Base-by-base conservation (phyloP, 92 coral and sea anemone genomes). In the Nematostella vectensis region DNA sequence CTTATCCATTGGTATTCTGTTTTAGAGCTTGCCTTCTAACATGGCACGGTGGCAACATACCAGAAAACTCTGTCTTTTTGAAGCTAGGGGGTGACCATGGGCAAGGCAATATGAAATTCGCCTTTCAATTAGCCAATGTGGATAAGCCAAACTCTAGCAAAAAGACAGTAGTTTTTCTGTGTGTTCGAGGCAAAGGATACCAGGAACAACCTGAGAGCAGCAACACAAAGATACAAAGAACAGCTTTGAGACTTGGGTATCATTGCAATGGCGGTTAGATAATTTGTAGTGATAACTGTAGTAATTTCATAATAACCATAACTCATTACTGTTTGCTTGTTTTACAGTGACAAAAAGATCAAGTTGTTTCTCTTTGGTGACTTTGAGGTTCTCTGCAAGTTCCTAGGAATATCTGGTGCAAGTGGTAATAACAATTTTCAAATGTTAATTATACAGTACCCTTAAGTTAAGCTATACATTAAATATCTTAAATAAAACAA, bases 61-160 rank as follows among this genome's bases (percentile, higher is more conserved):
- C 74, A 17, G 58, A 67, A 28, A 48, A 67, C 57, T n/a, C 53
- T 29, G 20, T 47, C 2, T 67, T 31, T 31, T 26, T 67, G 0
- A 67, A 67, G 31, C 19, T 56, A n/a, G 74, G 74, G 11, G 74
- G 74, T 20, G 65, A 57, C 38, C 63, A 57, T 56, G 74, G 74
- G 15, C 48, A 55, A 17, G 69, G 58, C 31, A 62, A 36, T 22
- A 45, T 45, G 51, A 45, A 45, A 17, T 47, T 57, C 2, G 63
- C 28, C 4, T 67, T 45, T 18, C 74, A 67, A 27, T 26, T 67
- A 16, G 73, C 49, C 8, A 67, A 67, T 45, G 22, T 67, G 29
- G 55, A 47, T 13, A 29, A 67, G n/a, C 65, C 74, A 3, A 67
- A 67, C 33, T 57, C 74, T 15, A 45, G 45, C 31, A 58, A 67